Percentiles rank a stretch among this genome's conserved stretches.
Conservation (phyloP, 2,113 vertebrate genomes). For the Aleadryas rufinucha region DNA sequence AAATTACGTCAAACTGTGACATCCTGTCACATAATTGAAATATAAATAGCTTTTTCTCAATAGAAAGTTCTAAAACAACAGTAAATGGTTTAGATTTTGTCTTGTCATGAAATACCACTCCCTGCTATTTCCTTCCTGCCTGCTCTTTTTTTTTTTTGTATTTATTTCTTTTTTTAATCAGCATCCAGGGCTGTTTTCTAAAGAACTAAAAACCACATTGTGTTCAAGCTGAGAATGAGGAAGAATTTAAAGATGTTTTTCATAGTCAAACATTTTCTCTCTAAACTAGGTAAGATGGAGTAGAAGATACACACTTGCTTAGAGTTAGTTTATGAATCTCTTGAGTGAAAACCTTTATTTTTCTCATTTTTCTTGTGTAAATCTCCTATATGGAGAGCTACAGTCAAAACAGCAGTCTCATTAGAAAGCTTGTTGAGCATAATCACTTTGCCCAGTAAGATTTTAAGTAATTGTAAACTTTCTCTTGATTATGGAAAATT, state of each 20-base stretch:
- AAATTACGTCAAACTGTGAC: background rate
- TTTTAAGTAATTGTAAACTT: background rate
- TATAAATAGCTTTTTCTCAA: background rate
- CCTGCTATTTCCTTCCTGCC: background rate
- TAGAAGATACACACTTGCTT: background rate
- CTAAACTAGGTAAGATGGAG: background rate
- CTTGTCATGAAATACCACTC: background rate
- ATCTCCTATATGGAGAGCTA: background rate
- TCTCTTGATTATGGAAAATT: background rate
- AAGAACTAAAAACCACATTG: background rate
- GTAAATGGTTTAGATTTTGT: background rate
- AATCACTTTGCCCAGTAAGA: background rate
- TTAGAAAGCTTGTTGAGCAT: background rate
- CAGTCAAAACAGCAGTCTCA: background rate
- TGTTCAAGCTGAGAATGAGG: background rate
- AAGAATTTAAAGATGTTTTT: background rate
- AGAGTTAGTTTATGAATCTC: background rate
- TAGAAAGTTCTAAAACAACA: background rate
- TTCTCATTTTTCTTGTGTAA: background rate
- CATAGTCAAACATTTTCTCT: background rate
- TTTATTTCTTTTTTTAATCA: background rate
- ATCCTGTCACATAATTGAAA: background rate
- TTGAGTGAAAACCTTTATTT: background rate
- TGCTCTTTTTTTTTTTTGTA: fast-evolving
- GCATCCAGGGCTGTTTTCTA: background rate